Evolutionary conservation across 1,140 invertebrate species (phyloP).

Genomic region (Scylla paramamosain): DNA sequence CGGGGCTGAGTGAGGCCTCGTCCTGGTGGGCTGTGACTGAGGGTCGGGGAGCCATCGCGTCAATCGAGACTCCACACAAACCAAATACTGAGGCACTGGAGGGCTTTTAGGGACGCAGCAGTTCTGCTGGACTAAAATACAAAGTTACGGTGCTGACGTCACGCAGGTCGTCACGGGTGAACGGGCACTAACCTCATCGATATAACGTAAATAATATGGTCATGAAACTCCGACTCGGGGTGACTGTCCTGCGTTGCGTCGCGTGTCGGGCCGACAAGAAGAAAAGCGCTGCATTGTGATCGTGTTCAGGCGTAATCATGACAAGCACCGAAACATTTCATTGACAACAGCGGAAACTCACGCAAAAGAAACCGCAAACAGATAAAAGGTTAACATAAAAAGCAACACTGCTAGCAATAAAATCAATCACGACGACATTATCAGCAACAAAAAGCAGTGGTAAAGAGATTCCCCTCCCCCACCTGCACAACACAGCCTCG

Average conservation of each 20-base stretch:
- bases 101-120: no score
- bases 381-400: neutral
- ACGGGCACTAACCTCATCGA: neutral
- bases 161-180: neutral
- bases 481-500: neutral
- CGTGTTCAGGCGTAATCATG: no score
- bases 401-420: neutral
- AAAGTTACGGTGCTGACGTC: no score
- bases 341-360: neutral
- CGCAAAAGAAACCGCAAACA: neutral
- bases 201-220: slow-evolving; percentile 10
- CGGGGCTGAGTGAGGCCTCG: neutral
- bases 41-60: neutral
- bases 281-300: no score
- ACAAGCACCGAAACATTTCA: neutral
- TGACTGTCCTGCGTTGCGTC: neutral
- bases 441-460: neutral
- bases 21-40: neutral
- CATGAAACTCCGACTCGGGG: neutral
- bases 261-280: neutral
- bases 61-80: neutral
- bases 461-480: neutral
- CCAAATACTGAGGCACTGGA: neutral
- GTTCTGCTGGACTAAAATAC: no score
- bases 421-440: neutral